Evolutionary conservation across 2,797 vertebrate genomes (phyloP).

Genomic region (Malacoraja senta): DNA sequence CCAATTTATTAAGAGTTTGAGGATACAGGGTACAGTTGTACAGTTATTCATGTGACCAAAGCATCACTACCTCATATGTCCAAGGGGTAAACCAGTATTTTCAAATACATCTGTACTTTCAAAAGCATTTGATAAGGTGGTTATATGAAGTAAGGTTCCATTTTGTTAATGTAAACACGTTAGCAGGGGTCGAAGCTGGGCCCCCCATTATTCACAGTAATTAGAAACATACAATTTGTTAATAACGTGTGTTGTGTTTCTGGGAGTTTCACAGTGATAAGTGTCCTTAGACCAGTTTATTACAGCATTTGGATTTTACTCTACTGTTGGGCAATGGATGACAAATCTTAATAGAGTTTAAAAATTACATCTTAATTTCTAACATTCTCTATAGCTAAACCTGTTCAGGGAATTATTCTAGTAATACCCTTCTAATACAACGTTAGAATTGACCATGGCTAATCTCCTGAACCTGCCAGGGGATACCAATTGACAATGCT

Average conservation of each 20-base stretch:
- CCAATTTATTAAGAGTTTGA: too few species aligned
- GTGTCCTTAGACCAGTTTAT: background rate
- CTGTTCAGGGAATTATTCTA: background rate
- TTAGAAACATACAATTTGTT: background rate
- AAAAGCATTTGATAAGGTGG: too few species aligned
- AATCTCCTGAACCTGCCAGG: background rate
- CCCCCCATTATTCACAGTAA: background rate
- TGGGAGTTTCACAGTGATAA: background rate
- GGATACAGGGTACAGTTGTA: too few species aligned
- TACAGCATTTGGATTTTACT: background rate
- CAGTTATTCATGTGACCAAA: too few species aligned
- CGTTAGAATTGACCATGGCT: background rate
- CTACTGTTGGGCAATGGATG: background rate
- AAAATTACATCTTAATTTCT: background rate
- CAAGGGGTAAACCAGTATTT: too few species aligned
- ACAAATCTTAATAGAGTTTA: background rate
- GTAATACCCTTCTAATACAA: too few species aligned
- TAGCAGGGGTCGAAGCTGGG: too few species aligned
- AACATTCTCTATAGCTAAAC: background rate
- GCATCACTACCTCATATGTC: too few species aligned
- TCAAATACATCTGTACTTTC: too few species aligned
- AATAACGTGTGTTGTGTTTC: background rate
- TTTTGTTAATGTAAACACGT: too few species aligned
- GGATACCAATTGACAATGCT: background rate
- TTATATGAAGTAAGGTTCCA: too few species aligned